Conservation (phyloP, 30 jellyfish, hydroid and myxozoan species). For the Phacellophora camtschatica region DNA sequence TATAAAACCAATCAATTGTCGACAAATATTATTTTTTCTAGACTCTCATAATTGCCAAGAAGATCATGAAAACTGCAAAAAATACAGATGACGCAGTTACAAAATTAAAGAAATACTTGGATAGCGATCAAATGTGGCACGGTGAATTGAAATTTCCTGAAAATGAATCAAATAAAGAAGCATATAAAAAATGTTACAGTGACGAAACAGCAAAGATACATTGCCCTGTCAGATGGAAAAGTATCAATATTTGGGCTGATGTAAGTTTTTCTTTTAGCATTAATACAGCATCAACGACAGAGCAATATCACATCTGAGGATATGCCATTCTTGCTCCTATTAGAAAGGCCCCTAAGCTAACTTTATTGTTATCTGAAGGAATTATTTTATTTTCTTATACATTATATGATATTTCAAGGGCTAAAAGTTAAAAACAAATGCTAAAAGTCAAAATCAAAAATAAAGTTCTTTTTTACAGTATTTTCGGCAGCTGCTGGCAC, state of each 20-base stretch:
- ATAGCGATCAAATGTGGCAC: slow-evolving; percentile 82
- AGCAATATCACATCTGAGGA: no score
- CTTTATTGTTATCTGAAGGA: no score
- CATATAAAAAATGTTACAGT: slow-evolving; percentile 63
- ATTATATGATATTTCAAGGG: no score
- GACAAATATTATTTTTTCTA: background rate
- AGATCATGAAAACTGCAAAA: slow-evolving; percentile 58
- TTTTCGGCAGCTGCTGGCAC: slow-evolving; percentile 58
- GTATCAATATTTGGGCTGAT: slow-evolving; percentile 75
- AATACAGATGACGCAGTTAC: slow-evolving; percentile 64
- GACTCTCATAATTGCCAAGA: slow-evolving; percentile 67
- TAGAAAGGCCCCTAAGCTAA: no score
- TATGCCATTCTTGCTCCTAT: no score
- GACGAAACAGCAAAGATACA: slow-evolving; percentile 61
- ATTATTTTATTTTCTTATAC: no score
- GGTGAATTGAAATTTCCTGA: slow-evolving; percentile 80
- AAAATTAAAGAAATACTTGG: slow-evolving; percentile 48
- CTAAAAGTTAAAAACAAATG: no score
- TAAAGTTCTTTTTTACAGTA: slow-evolving; percentile 45
- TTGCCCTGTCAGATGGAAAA: slow-evolving; percentile 93
- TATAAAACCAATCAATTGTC: background rate
- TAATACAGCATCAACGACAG: background rate
- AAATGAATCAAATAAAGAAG: slow-evolving; percentile 73
- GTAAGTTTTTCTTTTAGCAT: slow-evolving; percentile 13
- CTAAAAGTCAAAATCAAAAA: no score